Evolutionary conservation across 2,797 vertebrate genomes (phyloP), one percentile per base, ranked within the genome.

Genomic region (Craterocephalus amniculus): DNA sequence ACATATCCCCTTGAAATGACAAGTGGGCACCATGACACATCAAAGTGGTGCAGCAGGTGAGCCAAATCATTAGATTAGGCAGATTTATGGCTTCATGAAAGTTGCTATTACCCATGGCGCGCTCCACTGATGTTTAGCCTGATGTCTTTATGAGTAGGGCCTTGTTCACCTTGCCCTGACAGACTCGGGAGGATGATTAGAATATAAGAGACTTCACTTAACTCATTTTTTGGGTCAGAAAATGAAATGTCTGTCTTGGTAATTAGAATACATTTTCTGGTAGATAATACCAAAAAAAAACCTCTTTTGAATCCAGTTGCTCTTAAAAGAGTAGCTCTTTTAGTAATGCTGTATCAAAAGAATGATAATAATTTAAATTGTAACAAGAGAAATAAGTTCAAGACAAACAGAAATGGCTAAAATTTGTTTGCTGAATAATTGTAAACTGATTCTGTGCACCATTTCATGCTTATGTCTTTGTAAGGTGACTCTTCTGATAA

Each of bases 61-160:
- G 87, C 86, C 89, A 89, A 88, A 93, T 92, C 91, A 93, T 92
- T 94, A 91, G 86, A 92, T 92, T 86, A 89, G 90, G 87, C 88
- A 91, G 92, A 94, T 94, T 94, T 94, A 94, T 88, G 85, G 89
- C 84, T 91, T 89, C 90, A 89, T 93, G 91, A 94, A 93, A 92
- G 87, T 87, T 93, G 89, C 92, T 93, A 94, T 92, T 91, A 92
- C 87, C 91, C 80, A 74, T 24, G 57, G 83, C 55, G 74, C 72
- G 89, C 87, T 88, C 76, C 85, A 88, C 82, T 91, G 90, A 88
- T 89, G 92, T 90, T 91, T 87, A 87, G 85, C 79, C 81, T 90
- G 91, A 94, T 93, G 91, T 93, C 92, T 93, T 93, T 91, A 93
- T 94, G 88, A 92, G 90, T 67, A 67, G 80, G 76, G 77, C 75